Conservation (phyloP, 1,140 invertebrate genomes). For the Diorhabda carinulata region DNA sequence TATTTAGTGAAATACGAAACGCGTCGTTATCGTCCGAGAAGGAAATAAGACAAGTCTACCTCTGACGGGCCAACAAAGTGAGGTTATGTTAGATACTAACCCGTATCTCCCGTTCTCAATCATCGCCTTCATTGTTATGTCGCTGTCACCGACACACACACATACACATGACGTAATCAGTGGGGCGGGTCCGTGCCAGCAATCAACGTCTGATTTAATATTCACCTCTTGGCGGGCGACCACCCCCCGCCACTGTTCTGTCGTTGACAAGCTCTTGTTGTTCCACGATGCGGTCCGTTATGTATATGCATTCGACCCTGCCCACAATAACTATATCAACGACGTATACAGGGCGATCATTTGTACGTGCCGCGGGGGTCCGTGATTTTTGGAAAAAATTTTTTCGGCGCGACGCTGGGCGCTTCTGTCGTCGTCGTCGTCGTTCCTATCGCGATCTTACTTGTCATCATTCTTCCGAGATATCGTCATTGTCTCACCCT, state of each 20-base stretch:
- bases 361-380: not conserved
- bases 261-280: constrained; percentile 43
- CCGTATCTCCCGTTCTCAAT: constrained; percentile 35
- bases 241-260: constrained; percentile 27
- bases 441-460: constrained; percentile 25
- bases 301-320: constrained; percentile 31
- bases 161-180: constrained; percentile 45
- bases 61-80: constrained; percentile 7
- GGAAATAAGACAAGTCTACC: not conserved
- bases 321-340: constrained; percentile 30
- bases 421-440: not conserved
- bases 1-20: not conserved
- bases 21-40: not conserved
- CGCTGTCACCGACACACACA: constrained; percentile 39
- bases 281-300: constrained; percentile 33
- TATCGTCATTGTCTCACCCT: constrained; percentile 45
- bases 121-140: constrained; percentile 41
- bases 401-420: too few relatives aligned
- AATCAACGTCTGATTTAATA: constrained; percentile 47
- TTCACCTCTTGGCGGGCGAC: constrained; percentile 38
- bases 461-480: constrained; percentile 44
- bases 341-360: constrained; percentile 3
- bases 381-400: too few relatives aligned
- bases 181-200: constrained; percentile 39
- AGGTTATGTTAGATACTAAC: constrained; percentile 21